Conservation (phyloP, 2,797 vertebrate genomes). For the Xenentodon cancila region DNA sequence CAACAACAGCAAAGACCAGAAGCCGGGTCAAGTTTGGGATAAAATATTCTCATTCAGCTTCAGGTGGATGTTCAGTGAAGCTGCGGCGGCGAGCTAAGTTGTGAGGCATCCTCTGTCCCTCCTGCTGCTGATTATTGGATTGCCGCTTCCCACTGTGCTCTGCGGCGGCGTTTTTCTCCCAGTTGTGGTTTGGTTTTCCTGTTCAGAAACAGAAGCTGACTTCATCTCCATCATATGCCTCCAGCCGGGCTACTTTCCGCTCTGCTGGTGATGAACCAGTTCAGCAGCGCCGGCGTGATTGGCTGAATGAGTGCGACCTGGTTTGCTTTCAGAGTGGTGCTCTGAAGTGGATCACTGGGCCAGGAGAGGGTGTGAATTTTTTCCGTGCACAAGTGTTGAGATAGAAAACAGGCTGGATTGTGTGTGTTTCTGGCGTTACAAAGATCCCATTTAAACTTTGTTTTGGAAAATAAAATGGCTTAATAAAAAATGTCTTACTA, state of each 20-base stretch:
- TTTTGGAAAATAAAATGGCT: too few relatives aligned
- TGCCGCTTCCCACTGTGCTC: slow-evolving; percentile 48
- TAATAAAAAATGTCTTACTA: too few relatives aligned
- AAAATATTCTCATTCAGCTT: background rate
- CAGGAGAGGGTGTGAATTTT: slow-evolving; percentile 4
- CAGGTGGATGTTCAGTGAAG: background rate
- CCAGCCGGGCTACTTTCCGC: slow-evolving; percentile 1
- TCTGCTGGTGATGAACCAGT: slow-evolving; percentile 57
- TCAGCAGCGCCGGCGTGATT: slow-evolving; percentile 38
- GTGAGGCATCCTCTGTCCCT: slow-evolving; percentile 11
- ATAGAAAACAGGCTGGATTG: background rate
- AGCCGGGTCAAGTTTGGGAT: background rate
- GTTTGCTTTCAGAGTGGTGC: slow-evolving; percentile 54
- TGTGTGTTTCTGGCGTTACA: too few relatives aligned
- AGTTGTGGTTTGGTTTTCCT: slow-evolving; percentile 19
- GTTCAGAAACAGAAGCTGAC: background rate
- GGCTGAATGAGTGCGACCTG: slow-evolving; percentile 60
- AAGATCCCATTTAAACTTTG: too few relatives aligned
- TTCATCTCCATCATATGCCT: background rate
- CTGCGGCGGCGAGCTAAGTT: background rate
- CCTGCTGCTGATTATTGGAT: slow-evolving; percentile 41
- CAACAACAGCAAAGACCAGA: background rate
- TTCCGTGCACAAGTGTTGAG: background rate
- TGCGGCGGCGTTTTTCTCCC: slow-evolving; percentile 17
- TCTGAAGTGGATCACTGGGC: slow-evolving; percentile 58